phyloP scores from a whole-genome alignment of 1,140 invertebrate species.

The Drosophila pandora region DNA sequence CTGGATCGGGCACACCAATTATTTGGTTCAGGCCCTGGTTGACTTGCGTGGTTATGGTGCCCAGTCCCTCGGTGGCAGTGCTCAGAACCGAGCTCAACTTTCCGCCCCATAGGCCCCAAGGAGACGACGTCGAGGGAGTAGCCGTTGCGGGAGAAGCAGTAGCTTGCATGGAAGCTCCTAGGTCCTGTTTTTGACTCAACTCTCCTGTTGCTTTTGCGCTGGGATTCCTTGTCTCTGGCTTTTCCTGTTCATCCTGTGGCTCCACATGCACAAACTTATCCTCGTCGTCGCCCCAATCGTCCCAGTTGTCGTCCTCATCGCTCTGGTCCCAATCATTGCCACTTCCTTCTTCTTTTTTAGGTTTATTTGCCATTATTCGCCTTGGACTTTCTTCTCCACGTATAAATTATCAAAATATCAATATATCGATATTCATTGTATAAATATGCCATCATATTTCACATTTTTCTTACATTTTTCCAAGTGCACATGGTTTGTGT shows the following conservation, averaged over 20 bases:
- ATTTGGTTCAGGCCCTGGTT: conserved; percentile 90
- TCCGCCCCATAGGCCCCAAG: conserved; percentile 86
- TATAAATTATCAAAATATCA: conserved; percentile 27
- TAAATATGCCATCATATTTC: too few species aligned
- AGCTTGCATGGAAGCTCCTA: neutral
- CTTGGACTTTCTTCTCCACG: conserved; percentile 45
- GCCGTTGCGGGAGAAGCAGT: neutral
- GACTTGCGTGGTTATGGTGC: conserved; percentile 90
- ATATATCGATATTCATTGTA: too few species aligned
- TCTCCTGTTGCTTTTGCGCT: conserved; percentile 30
- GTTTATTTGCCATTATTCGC: conserved; percentile 62
- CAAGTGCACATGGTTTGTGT: too few species aligned
- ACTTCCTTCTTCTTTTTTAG: conserved; percentile 32
- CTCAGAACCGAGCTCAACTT: conserved; percentile 89
- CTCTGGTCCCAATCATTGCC: conserved; percentile 84
- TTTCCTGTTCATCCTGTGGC: conserved; percentile 15
- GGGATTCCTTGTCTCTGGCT: conserved; percentile 20
- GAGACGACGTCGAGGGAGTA: conserved; percentile 8
- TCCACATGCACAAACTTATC: conserved; percentile 69
- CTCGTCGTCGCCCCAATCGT: conserved; percentile 85
- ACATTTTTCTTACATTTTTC: too few species aligned
- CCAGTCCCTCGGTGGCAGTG: conserved; percentile 89
- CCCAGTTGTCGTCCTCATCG: conserved; percentile 86
- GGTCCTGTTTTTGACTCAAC: conserved; percentile 22
- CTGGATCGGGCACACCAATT: conserved; percentile 90